Evolutionary conservation across 2,113 vertebrate genomes (phyloP).

Genomic region (Pagrus major): DNA sequence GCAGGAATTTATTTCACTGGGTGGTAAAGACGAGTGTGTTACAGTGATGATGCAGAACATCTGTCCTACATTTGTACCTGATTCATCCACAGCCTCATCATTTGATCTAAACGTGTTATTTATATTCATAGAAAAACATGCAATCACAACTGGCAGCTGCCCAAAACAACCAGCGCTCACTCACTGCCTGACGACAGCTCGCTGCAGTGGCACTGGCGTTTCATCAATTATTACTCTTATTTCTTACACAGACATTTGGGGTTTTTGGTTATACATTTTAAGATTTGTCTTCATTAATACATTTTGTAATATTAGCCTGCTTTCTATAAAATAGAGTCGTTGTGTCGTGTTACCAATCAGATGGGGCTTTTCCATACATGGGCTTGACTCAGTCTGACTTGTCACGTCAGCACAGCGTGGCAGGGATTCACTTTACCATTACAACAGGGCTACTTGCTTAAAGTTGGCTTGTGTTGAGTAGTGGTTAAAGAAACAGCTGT

Average conservation of each 20-base stretch:
- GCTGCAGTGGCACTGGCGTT: no score
- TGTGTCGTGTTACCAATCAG: no score
- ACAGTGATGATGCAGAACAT: neutral
- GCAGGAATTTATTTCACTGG: slow-evolving; percentile 6
- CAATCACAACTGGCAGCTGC: neutral
- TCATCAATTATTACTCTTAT: no score
- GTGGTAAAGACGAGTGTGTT: neutral
- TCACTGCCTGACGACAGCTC: neutral
- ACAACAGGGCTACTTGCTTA: no score
- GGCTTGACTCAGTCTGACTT: no score
- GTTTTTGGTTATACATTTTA: neutral
- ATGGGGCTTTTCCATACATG: no score
- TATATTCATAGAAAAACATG: neutral
- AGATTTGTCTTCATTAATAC: neutral
- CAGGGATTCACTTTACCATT: no score
- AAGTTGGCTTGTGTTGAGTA: no score
- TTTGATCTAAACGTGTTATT: neutral
- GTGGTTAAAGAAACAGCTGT: no score
- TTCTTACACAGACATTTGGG: neutral
- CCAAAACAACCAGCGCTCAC: slow-evolving; percentile 1
- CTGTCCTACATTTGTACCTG: neutral
- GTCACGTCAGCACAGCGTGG: no score
- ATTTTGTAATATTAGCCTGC: neutral
- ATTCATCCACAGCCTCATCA: neutral
- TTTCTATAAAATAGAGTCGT: no score